phyloP scores from a whole-genome alignment of 2,888 invertebrate genomes.

The Caenorhabditis angaria region DNA sequence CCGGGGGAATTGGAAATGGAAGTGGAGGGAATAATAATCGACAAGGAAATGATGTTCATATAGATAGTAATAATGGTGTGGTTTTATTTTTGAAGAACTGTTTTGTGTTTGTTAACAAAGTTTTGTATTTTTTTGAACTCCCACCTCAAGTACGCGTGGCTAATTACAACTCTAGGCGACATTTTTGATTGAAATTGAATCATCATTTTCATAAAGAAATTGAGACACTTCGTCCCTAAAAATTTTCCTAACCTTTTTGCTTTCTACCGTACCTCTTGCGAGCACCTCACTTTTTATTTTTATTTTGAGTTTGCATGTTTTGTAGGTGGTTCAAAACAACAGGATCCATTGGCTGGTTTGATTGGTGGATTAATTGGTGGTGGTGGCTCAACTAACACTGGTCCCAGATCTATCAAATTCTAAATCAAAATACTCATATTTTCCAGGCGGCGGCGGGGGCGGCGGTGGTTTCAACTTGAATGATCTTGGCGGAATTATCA shows the following conservation, averaged over 20 bases:
- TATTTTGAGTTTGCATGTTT: neutral
- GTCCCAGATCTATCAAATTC: neutral
- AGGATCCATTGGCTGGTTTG: conserved; percentile 4
- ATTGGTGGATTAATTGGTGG: conserved; percentile 16
- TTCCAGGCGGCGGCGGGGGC: conserved; percentile 37
- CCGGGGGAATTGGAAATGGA: neutral
- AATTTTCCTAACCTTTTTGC: no score
- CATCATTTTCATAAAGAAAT: no score
- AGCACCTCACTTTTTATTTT: neutral
- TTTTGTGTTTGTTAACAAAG: neutral
- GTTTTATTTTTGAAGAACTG: conserved; percentile 10
- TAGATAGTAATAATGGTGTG: conserved; percentile 27
- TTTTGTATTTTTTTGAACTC: neutral
- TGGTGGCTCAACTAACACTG: conserved; percentile 20
- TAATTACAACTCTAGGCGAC: no score
- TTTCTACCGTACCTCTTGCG: no score
- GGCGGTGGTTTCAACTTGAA: conserved; percentile 51
- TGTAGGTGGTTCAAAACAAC: neutral
- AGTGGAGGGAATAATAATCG: neutral
- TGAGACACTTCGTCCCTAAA: no score
- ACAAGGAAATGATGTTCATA: no score
- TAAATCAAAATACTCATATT: neutral
- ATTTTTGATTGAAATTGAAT: no score
- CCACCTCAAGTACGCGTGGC: no score
- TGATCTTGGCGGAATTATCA: conserved; percentile 53